phyloP scores from a whole-genome alignment of 2,797 vertebrate genomes.

The Bradypus variegatus region DNA sequence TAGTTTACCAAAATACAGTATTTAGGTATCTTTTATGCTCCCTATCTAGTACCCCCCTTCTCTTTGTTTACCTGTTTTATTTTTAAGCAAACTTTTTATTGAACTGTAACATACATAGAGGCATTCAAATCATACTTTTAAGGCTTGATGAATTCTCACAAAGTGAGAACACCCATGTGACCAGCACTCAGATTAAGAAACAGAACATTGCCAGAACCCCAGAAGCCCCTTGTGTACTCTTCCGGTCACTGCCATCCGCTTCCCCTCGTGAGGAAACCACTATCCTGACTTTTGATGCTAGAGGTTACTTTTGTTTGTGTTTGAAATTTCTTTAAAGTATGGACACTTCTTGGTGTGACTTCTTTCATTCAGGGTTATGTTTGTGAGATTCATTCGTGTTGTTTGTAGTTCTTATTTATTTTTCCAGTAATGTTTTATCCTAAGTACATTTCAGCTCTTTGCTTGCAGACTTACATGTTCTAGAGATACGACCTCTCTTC shows the following conservation, averaged over 20 bases:
- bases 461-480: neutral
- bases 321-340: neutral
- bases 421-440: neutral
- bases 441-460: neutral
- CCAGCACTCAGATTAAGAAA: neutral
- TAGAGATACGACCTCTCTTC: neutral
- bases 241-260: too few species aligned
- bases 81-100: neutral
- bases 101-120: neutral
- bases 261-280: too few species aligned
- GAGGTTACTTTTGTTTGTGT: neutral
- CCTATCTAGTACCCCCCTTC: neutral
- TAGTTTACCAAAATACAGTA: neutral
- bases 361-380: neutral
- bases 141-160: neutral
- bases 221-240: neutral
- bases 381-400: neutral
- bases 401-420: conserved; percentile 25
- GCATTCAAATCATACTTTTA: neutral
- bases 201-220: neutral
- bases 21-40: neutral
- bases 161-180: neutral
- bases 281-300: neutral
- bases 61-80: neutral
- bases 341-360: neutral